Evolutionary conservation across 2,888 invertebrate species (phyloP).

Genomic region (Unio delphinus): DNA sequence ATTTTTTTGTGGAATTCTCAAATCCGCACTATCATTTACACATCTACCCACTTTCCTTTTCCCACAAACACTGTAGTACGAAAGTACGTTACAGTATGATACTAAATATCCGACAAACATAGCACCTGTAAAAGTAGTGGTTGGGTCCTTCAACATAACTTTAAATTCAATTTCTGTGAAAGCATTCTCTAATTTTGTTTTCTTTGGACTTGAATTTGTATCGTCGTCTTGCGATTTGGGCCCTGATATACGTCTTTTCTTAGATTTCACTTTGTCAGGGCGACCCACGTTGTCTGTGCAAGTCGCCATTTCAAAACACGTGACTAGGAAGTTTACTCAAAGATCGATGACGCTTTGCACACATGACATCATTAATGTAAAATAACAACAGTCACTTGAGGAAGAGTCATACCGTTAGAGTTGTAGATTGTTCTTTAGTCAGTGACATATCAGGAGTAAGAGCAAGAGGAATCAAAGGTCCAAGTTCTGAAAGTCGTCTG

Average conservation of each 20-base stretch:
- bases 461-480: no score
- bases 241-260: no score
- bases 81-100: no score
- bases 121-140: constrained; percentile 36
- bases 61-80: no score
- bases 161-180: constrained; percentile 50
- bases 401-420: constrained; percentile 26
- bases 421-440: no score
- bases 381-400: constrained; percentile 33
- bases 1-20: neutral
- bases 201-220: constrained; percentile 2
- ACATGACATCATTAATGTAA: constrained; percentile 12
- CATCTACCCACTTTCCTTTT: neutral
- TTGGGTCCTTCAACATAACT: constrained; percentile 38
- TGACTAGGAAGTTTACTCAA: constrained; percentile 4
- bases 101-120: no score
- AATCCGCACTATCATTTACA: neutral
- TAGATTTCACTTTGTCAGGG: no score
- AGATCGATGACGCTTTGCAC: constrained; percentile 34
- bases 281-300: no score
- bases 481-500: no score
- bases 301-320: no score
- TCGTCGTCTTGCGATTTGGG: no score
- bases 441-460: no score
- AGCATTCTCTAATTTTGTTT: constrained; percentile 14